Base-by-base conservation (phyloP, 1,140 invertebrate genomes). In the Wasmannia auropunctata region DNA sequence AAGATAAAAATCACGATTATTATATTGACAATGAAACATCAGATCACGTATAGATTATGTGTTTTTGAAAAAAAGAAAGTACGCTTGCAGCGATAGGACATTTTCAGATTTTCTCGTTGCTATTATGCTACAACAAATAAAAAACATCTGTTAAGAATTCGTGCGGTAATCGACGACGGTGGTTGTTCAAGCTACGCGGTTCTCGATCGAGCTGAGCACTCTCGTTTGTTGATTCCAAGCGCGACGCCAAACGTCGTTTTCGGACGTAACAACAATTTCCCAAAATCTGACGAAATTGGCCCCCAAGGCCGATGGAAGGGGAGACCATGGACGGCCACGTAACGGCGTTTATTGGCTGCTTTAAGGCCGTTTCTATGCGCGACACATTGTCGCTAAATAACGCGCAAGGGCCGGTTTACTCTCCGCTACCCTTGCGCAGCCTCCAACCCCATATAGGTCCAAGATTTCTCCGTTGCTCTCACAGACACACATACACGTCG, bases 311-410 rank as follows among this genome's bases (percentile, higher is more conserved):
- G 87, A 10, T 76, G 69, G 65, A 37, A 70, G 40, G 51, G 34
- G 85, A 31, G 85, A 77, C 88, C 62, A 51, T 58, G 70, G 87
- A 87, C 85, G 87, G 90, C 88, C 92, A 87, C 91, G 86, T 92
- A 93, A 88, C 91, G 90, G 91, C 94, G 91, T 95, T 95, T 95
- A 95, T 95, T 95, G 94, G 93, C 94, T 95, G 85, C 93, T 95
- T 95, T 92, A 94, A 91, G 94, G 92, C 93, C 91, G 92, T 95
- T 95, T 95, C 95, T 95, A 95, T 95, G 95, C 95, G 91, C 93
- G 92, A 94, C 94, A 95, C 94, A 95, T 93, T 94, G 93, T 93
- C 92, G 91, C 93, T 95, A 95, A 95, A 95, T 95, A 95, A 95
- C 92, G 90, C 88, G 81, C 87, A 88, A 80, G 77, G 74, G 77